Base-by-base conservation (phyloP, 2,113 vertebrate genomes). In the Brienomyrus longianalis region DNA sequence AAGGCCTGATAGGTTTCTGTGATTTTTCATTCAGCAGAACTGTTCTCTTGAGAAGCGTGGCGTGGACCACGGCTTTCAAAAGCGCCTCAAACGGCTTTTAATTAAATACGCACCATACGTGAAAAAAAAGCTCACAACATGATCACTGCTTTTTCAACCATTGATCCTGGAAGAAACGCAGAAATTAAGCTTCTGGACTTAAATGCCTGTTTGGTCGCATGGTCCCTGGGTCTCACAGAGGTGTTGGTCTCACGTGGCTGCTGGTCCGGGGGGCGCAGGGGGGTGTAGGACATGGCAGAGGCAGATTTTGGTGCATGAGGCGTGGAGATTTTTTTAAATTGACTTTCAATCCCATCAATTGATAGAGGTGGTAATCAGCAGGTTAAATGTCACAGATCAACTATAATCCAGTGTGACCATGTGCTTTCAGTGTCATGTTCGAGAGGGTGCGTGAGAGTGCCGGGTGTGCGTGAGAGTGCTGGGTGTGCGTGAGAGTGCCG, bases 1-100 rank as follows among this genome's bases (percentile, higher is more conserved):
- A 87, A 87, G 31, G 86, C 27, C 86, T 35, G 86, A 87, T 87
- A 87, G 56, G 51, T 54, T 52, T 87, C 86, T 31, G 27, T 54
- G 86, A 87, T 87, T 87, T 54, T 87, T 54, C 50, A 54, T 54
- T 87, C n/a, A 87, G 50, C 11, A 39, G 86, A 87, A 39, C 23
- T 39, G 31, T 31, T 56, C 86, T 87, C 86, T 51, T 35, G 50
- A 87, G 86, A 56, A 50, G 51, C 52, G 3, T 35, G 51, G 50
- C 35, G 19, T 80, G 83, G 47, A 50, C 13, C 83, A 47, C 11
- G 17, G 51, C 51, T 51, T 39, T 54, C 39, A 27, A 35, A 87
- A 80, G 51, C 5, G 51, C 35, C 27, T 87, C 27, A 59, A 54
- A 87, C 27, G 27, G 31, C 50, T 51, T 35, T 87, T 87, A 87